A percentile compares a stretch with the other conserved stretches of the same genome.
Conservation (phyloP, 2,113 vertebrate species). For the Nycticryphes semicollaris region DNA sequence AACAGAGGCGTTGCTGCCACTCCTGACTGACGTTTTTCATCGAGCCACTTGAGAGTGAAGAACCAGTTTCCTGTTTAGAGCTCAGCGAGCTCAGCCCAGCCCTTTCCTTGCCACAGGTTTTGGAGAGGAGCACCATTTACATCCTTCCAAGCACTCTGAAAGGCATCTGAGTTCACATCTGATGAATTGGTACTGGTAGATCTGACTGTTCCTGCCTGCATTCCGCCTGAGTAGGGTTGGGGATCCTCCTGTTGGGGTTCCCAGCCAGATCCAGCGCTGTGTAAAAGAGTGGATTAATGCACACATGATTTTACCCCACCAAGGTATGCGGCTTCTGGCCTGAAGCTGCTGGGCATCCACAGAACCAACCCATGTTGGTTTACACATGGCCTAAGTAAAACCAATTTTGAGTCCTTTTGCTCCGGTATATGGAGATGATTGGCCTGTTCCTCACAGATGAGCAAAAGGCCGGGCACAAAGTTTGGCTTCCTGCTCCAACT, state of each 20-base stretch:
- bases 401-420: not conserved
- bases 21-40: not conserved
- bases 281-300: not conserved
- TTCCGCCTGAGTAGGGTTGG: not conserved
- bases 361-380: not conserved
- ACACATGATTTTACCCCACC: not conserved
- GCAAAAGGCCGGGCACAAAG: not conserved
- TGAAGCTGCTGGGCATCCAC: not conserved
- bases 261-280: not conserved
- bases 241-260: not conserved
- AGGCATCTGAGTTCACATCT: not conserved
- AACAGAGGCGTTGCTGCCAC: not conserved
- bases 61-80: conserved; percentile 43
- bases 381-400: not conserved
- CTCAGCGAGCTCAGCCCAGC: not conserved
- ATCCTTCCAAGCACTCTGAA: not conserved
- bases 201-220: not conserved
- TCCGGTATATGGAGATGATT: not conserved
- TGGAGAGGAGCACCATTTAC: not conserved
- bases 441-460: not conserved
- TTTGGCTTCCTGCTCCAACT: not conserved
- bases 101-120: not conserved
- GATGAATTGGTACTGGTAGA: not conserved
- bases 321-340: not conserved
- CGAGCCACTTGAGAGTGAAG: conserved; percentile 46